Base-by-base conservation (phyloP, 2,113 vertebrate genomes). In the Leptocoma aspasia region DNA sequence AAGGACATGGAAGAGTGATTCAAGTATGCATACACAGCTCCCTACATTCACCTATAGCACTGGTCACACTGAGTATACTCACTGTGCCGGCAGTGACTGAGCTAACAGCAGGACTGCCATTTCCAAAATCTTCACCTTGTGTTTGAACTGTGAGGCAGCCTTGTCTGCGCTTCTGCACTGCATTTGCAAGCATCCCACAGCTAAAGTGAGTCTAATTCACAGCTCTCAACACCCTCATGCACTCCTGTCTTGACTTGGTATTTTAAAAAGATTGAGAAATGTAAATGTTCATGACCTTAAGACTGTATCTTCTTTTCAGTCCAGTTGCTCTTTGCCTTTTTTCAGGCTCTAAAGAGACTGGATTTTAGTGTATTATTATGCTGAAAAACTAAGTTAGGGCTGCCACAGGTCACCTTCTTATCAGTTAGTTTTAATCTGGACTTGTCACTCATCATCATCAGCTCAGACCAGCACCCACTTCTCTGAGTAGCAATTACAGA, bases 1-100 rank as follows among this genome's bases (percentile, higher is more conserved):
- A 72, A 69, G 61, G 35, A 52, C 19, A 17, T 14, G 33, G 57
- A 86, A 77, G 50, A 57, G n/a, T 49, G 41, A 42, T 53, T 73
- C 63, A 59, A 37, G 17, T 56, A 35, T 91, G 44, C 41, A 6
- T 3, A 11, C 5, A 0, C 1, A 52, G 10, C 56, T 90, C 68
- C n/a, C 26, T 30, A 50, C 10, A 6, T 27, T 75, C 57, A 56
- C 44, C 37, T 81, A 3, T 24, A 69, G 86, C 70, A 80, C 27
- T 54, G 27, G 22, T 86, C 24, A 52, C 30, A 24, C 13, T 1
- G 3, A 52, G 31, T 16, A 42, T 17, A 30, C 9, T 82, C 59
- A 42, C 35, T 0, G 0, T 11, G 4, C 16, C 0, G 0, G 30
- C 3, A 3, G 20, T 41, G 37, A 52, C 31, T 59, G 53, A 76